Evolutionary conservation across 2,113 vertebrate species (phyloP).

Genomic region (Epinephelus fuscoguttatus): DNA sequence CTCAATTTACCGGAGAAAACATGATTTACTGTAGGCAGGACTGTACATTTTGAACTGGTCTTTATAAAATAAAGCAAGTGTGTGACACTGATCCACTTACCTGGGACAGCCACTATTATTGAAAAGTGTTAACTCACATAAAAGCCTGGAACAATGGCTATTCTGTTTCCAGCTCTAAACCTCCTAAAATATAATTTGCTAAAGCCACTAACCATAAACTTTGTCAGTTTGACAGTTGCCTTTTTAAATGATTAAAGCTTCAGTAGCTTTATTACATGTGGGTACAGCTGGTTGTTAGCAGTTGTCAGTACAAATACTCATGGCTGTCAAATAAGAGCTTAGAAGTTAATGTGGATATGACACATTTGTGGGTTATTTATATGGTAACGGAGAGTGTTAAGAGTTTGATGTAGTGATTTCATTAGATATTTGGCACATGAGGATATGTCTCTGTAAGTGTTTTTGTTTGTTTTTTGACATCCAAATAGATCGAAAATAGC

Average conservation of each 20-base stretch:
- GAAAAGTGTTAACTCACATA: conserved; percentile 9
- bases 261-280: neutral
- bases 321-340: neutral
- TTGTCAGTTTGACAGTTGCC: conserved; percentile 3
- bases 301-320: neutral
- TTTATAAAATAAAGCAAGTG: conserved; percentile 15
- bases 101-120: neutral
- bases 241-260: conserved; percentile 3
- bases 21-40: neutral
- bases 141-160: conserved; percentile 11
- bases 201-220: neutral
- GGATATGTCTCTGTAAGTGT: neutral
- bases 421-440: neutral
- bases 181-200: neutral
- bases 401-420: neutral
- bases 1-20: neutral
- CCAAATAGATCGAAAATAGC: neutral
- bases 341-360: neutral
- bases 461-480: neutral
- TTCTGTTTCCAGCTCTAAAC: neutral
- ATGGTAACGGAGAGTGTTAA: neutral
- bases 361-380: neutral
- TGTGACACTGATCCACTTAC: conserved; percentile 30
- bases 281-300: neutral
- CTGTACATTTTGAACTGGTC: conserved; percentile 2